Conservation (phyloP, 2,797 vertebrate genomes). For the Spheniscus humboldti region DNA sequence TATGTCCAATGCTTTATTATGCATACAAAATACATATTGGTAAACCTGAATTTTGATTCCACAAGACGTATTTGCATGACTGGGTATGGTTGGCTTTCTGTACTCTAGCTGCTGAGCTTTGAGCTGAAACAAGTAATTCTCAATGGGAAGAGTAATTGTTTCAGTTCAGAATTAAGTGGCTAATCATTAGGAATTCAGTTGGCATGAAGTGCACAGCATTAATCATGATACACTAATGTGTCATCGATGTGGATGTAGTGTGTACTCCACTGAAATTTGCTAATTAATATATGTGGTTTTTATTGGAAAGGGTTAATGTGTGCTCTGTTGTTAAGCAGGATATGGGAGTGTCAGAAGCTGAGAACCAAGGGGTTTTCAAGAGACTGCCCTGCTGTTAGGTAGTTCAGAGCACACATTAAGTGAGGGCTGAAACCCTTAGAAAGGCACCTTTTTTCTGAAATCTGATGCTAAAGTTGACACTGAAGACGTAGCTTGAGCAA, state of each 20-base stretch:
- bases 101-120: background rate
- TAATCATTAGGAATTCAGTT: constrained; percentile 50
- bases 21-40: background rate
- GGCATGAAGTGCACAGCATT: background rate
- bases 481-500: background rate
- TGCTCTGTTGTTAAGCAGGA: background rate
- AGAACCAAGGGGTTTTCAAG: background rate
- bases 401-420: background rate
- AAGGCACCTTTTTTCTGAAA: background rate
- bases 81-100: background rate
- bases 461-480: background rate
- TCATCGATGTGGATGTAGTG: background rate
- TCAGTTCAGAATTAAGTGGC: constrained; percentile 33
- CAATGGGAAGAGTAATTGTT: constrained; percentile 1
- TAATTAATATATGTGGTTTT: background rate
- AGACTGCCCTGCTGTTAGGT: background rate
- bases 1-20: background rate
- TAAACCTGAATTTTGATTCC: background rate
- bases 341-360: background rate
- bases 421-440: background rate
- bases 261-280: background rate
- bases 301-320: background rate
- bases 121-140: constrained; percentile 26
- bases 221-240: background rate
- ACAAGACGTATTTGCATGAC: background rate